Percentiles rank a stretch among this genome's conserved stretches.
Evolutionary conservation across 2,113 vertebrate species (phyloP).

Genomic region (Trichechus manatus): DNA sequence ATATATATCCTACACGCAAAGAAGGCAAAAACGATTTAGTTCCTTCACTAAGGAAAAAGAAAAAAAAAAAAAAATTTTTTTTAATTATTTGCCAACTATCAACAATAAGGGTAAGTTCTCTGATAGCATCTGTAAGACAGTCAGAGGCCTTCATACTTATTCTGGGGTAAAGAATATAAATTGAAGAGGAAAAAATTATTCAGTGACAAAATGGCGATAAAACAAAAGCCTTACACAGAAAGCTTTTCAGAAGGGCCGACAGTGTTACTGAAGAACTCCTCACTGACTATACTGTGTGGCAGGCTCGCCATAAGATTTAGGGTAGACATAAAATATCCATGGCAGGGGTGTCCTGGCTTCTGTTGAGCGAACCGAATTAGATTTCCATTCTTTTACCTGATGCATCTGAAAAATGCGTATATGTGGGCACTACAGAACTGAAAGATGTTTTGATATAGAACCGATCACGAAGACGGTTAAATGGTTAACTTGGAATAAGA

Average conservation of each 20-base stretch:
- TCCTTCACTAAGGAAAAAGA: conserved; percentile 44
- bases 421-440: background rate
- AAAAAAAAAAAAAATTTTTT: conserved; percentile 24
- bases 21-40: background rate
- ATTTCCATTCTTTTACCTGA: conserved; percentile 49
- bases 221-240: conserved; percentile 71
- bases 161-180: conserved; percentile 53
- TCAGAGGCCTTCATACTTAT: conserved; percentile 46
- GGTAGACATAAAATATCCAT: conserved; percentile 32
- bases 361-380: conserved; percentile 40
- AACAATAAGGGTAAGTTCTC: conserved; percentile 35
- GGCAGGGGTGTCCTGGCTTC: background rate
- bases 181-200: conserved; percentile 64
- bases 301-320: conserved; percentile 52
- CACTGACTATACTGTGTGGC: conserved; percentile 10
- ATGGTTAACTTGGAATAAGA: background rate
- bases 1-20: background rate
- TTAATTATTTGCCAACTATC: conserved; percentile 54
- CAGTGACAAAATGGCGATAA: conserved; percentile 58
- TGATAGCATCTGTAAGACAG: conserved; percentile 56
- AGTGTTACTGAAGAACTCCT: conserved; percentile 47
- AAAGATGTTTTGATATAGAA: conserved; percentile 12
- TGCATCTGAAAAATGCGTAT: conserved; percentile 41
- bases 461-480: conserved; percentile 41
- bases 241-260: conserved; percentile 64